Evolutionary conservation across 2,888 invertebrate genomes (phyloP), one percentile per base, ranked within the genome.

Genomic region (Automeris io): DNA sequence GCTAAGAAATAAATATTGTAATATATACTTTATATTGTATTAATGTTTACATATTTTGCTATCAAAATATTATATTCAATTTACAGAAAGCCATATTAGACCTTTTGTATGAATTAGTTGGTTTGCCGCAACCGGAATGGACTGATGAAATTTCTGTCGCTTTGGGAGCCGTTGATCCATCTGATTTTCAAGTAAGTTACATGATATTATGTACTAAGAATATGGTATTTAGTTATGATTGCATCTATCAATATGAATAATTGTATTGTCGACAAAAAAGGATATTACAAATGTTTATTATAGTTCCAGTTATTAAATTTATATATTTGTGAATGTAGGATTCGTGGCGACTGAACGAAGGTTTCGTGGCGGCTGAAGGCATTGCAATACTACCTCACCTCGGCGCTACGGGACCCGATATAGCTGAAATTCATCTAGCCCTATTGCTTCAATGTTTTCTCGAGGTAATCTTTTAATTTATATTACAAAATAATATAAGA

Each of bases 281-380:
- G n/a, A n/a, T n/a, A n/a, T n/a, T n/a, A n/a, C n/a, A n/a, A n/a
- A n/a, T n/a, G n/a, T n/a, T n/a, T n/a, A n/a, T n/a, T n/a, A n/a
- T n/a, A n/a, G n/a, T n/a, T n/a, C n/a, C n/a, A n/a, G n/a, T n/a
- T n/a, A n/a, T n/a, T n/a, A n/a, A n/a, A n/a, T n/a, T n/a, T n/a
- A n/a, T 22, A 18, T 39, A 5, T 35, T 18, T 33, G 25, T 23
- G 9, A 18, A 5, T 41, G 25, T 45, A 92, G 72, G 95, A 96
- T 49, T 89, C 92, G 1, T 98, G 97, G 97, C 90, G 94, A 54
- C 80, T 98, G 18, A 92, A 92, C 55, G 97, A 97, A 71, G 98
- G 97, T 22, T 98, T 98, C 70, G 94, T 98, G n/a, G 96, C 95
- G 8, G 93, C 95, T 40, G 98, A 98, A 83, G 97, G 96, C 33